Evolutionary conservation across 2,888 invertebrate species (phyloP).

Genomic region (Sphaerophoria taeniata): DNA sequence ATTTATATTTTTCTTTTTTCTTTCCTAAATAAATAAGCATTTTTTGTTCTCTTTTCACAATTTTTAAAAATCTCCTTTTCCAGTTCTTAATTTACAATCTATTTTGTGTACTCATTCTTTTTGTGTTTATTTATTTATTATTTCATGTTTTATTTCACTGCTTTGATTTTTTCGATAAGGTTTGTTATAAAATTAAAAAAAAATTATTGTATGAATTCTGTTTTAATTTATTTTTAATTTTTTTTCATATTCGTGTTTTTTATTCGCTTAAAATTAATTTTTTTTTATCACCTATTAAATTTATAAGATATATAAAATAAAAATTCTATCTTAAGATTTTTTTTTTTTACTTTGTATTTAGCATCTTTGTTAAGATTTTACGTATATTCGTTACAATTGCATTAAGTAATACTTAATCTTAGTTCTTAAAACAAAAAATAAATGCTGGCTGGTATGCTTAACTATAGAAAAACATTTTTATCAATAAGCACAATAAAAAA

Average conservation of each 20-base stretch:
- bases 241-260: slow-evolving; percentile 36
- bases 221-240: slow-evolving; percentile 34
- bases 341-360: slow-evolving; percentile 55
- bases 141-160: slow-evolving; percentile 39
- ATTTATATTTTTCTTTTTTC: slow-evolving; percentile 27
- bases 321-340: slow-evolving; percentile 60
- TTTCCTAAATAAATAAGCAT: slow-evolving; percentile 59
- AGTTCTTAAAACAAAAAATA: neutral
- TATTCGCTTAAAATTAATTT: slow-evolving; percentile 35
- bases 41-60: slow-evolving; percentile 5
- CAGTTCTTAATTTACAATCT: slow-evolving; percentile 64
- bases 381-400: slow-evolving; percentile 74
- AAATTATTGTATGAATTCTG: slow-evolving; percentile 68
- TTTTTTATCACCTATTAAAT: slow-evolving; percentile 68
- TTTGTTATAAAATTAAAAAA: slow-evolving; percentile 66
- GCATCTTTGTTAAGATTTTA: slow-evolving; percentile 64
- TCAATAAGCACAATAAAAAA: slow-evolving; percentile 60
- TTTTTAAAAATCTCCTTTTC: slow-evolving; percentile 2
- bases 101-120: slow-evolving; percentile 71
- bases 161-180: slow-evolving; percentile 23
- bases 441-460: slow-evolving; percentile 49
- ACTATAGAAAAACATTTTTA: slow-evolving; percentile 30
- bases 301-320: slow-evolving; percentile 43
- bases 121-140: slow-evolving; percentile 44
- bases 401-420: slow-evolving; percentile 49